These are phyloP conservation scores for Pterostichus niger DNA, from an alignment of 2,888 invertebrate genomes.

Conservation along the genomic window DNA sequence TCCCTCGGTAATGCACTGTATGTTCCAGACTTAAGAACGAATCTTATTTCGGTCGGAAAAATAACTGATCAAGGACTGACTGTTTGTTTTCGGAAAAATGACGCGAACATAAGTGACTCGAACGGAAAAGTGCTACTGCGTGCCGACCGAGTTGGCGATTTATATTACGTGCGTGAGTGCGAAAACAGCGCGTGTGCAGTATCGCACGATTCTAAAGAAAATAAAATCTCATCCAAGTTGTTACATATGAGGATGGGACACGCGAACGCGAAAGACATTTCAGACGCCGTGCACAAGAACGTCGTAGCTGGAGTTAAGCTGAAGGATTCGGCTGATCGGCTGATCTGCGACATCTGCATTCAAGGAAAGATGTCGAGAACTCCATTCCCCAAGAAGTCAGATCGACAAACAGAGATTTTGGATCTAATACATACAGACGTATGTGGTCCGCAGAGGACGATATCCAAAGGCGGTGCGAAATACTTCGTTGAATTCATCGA, in stretches of 20 bases:
- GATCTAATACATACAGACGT: constrained; percentile 26
- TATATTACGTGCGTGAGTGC: constrained; percentile 5
- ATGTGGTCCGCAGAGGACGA: too few species aligned
- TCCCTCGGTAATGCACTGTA: too few species aligned
- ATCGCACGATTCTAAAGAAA: not conserved
- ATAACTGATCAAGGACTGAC: constrained; percentile 33
- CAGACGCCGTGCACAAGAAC: not conserved
- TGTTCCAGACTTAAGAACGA: too few species aligned
- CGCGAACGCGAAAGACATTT: constrained; percentile 11
- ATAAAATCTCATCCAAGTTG: not conserved
- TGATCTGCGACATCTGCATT: constrained; percentile 48
- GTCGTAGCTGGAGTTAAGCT: not conserved
- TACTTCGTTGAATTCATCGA: constrained; percentile 70
- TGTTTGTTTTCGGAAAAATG: constrained; percentile 1
- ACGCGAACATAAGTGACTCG: not conserved
- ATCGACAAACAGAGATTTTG: constrained; percentile 45
- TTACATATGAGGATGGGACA: not conserved
- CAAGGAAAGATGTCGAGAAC: not conserved
- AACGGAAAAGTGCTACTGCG: too few species aligned
- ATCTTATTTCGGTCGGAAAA: constrained; percentile 11
- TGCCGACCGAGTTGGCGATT: constrained; percentile 9
- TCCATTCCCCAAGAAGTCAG: constrained; percentile 67
- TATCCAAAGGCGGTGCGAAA: constrained; percentile 42
- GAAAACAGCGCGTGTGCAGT: not conserved
- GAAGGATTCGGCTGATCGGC: not conserved